Base-by-base conservation (phyloP, 2,888 invertebrate species). In the Fragum sueziense region DNA sequence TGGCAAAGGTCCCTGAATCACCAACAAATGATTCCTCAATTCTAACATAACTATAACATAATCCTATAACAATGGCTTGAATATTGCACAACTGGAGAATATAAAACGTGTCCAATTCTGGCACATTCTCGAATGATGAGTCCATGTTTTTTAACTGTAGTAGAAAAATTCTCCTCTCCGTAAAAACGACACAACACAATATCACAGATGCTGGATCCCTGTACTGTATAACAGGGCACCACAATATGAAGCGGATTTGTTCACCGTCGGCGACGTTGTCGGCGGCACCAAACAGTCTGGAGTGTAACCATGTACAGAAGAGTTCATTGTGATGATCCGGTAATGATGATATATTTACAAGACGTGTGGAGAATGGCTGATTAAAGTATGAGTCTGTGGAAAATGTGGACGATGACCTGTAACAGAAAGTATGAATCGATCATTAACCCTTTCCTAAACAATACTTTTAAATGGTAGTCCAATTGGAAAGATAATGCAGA, bases 21-120 rank as follows among this genome's bases (percentile, higher is more conserved):
- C 90, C 91, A 22, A 91, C 89, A 78, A 91, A 92, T 0, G 91
- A 89, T 78, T 92, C 92, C 74, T 92, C 92, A 1, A 93, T 77
- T 0, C 91, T 84, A 7, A 92, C 67, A 79, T 87, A 92, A 41
- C 89, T 87, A 47, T 88, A 87, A 69, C 89, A 88, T 7, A 88
- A 85, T 9, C 92, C 92, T 34, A 91, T 78, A n/a, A 91, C 80
- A 0, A 91, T 74, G 74, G 91, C 90, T 70, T 91, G 90, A 22
- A 93, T 87, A 85, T 92, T 91, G 61, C 87, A 83, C 41, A 91
- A 76, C 0, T 91, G 91, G 6, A 93, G 84, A 65, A 91, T 91
- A 41, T 90, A 88, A 57, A 90, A 88, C 20, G 91, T 90, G 41
- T 88, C 85, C 68, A 92, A 75, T 3, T 89, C 88, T 0, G 92